Conservation (phyloP, 2,113 vertebrate species). For the Catagonus wagneri region DNA sequence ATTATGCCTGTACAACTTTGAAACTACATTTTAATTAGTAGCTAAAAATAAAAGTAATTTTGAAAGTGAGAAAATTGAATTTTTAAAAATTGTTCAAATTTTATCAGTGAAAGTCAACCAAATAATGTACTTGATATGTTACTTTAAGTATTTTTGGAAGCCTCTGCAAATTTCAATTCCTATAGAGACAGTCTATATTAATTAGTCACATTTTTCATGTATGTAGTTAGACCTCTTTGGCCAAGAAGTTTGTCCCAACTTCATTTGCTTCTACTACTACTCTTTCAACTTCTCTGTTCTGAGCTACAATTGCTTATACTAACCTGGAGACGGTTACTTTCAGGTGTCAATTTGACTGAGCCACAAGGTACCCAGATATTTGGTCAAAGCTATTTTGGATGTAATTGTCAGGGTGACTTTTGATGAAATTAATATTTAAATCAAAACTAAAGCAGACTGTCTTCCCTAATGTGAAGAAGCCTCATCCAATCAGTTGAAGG, state of each 20-base stretch:
- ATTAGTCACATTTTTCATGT: not conserved
- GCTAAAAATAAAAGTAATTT: slow-evolving; percentile 73
- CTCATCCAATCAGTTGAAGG: not conserved
- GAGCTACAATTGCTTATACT: not conserved
- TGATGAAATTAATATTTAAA: not conserved
- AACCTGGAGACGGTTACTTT: not conserved
- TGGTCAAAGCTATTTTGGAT: not conserved
- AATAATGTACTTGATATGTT: slow-evolving; percentile 28
- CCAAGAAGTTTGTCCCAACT: not conserved
- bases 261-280: not conserved
- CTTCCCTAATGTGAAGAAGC: not conserved
- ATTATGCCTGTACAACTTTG: slow-evolving; percentile 75
- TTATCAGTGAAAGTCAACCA: slow-evolving; percentile 54
- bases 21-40: slow-evolving; percentile 71
- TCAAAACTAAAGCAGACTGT: not conserved
- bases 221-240: not conserved
- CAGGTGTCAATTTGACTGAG: not conserved
- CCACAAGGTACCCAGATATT: not conserved
- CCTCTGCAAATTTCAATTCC: slow-evolving; percentile 12
- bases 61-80: slow-evolving; percentile 57
- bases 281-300: not conserved
- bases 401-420: not conserved
- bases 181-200: not conserved
- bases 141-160: not conserved
- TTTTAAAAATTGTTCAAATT: slow-evolving; percentile 49